Evolutionary conservation across 2,888 invertebrate species (phyloP).

Genomic region (Hirtodrosophila cameraria): DNA sequence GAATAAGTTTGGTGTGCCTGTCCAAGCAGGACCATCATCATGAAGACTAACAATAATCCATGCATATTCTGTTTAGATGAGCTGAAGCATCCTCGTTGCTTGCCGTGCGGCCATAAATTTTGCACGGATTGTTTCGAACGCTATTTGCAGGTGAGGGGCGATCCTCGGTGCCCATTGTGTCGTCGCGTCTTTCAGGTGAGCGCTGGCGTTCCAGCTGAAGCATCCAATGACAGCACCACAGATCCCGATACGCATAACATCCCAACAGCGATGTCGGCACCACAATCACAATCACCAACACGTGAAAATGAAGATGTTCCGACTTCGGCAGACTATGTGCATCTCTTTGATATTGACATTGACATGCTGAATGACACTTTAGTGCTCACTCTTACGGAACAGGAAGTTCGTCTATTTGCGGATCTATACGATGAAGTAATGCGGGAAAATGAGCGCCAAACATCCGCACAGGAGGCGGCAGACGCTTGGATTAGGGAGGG

Average conservation of each 20-base stretch:
- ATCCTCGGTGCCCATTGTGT: conserved; percentile 56
- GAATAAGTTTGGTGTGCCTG: conserved; percentile 5
- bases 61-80: conserved; percentile 66
- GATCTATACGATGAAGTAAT: conserved; percentile 40
- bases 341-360: conserved; percentile 29
- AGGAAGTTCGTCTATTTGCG: conserved; percentile 55
- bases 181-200: conserved; percentile 53
- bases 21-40: conserved; percentile 5
- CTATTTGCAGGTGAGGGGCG: conserved; percentile 45
- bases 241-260: conserved; percentile 37
- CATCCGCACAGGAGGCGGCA: neutral
- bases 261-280: conserved; percentile 23
- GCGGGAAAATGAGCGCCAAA: conserved; percentile 19
- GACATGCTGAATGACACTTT: conserved; percentile 46
- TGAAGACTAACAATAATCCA: conserved; percentile 33
- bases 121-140: conserved; percentile 50
- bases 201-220: conserved; percentile 12
- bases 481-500: conserved; percentile 8
- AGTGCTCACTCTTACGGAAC: conserved; percentile 55
- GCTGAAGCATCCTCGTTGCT: conserved; percentile 38
- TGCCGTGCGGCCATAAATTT: conserved; percentile 58
- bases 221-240: conserved; percentile 42
- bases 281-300: neutral
- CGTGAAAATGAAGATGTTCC: neutral
- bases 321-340: conserved; percentile 6